Conservation (phyloP, 2,888 invertebrate species). For the Cerceris ruficornis region DNA sequence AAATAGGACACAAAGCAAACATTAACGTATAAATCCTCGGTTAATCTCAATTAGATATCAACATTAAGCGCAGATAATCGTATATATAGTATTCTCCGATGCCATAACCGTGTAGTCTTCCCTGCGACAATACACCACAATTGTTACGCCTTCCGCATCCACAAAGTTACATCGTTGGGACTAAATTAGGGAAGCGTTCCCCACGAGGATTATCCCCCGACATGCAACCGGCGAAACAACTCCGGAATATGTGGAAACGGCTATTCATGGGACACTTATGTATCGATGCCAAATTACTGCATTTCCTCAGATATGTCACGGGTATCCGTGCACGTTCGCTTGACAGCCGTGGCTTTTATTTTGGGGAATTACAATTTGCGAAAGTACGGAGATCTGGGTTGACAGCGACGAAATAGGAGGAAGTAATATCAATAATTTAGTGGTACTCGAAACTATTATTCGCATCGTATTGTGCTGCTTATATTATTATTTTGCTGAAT, state of each 20-base stretch:
- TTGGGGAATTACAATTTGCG: background rate
- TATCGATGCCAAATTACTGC: conserved; percentile 53
- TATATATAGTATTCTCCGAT: conserved; percentile 20
- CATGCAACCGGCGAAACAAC: conserved; percentile 46
- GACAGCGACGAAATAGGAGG: background rate
- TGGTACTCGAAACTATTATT: no score
- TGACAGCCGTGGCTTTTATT: background rate
- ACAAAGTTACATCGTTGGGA: conserved; percentile 29
- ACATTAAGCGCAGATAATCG: conserved; percentile 27
- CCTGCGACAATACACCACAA: conserved; percentile 26
- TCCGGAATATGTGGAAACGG: conserved; percentile 34
- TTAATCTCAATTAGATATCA: background rate
- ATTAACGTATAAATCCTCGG: background rate
- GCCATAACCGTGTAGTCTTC: conserved; percentile 21
- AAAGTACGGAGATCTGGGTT: background rate
- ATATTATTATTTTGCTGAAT: no score
- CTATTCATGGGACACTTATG: conserved; percentile 24
- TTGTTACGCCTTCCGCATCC: conserved; percentile 41
- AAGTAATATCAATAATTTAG: background rate
- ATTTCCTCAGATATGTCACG: conserved; percentile 28
- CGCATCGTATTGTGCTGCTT: no score
- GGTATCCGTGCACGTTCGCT: conserved; percentile 15
- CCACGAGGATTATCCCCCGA: conserved; percentile 57
- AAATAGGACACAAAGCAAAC: background rate
- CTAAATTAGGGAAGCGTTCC: conserved; percentile 53